A percentile compares a stretch with the other conserved stretches of the same genome.
These are phyloP conservation scores for Phaethornis superciliosus DNA, from an alignment of 2,113 vertebrate genomes.

Conservation along the genomic window DNA sequence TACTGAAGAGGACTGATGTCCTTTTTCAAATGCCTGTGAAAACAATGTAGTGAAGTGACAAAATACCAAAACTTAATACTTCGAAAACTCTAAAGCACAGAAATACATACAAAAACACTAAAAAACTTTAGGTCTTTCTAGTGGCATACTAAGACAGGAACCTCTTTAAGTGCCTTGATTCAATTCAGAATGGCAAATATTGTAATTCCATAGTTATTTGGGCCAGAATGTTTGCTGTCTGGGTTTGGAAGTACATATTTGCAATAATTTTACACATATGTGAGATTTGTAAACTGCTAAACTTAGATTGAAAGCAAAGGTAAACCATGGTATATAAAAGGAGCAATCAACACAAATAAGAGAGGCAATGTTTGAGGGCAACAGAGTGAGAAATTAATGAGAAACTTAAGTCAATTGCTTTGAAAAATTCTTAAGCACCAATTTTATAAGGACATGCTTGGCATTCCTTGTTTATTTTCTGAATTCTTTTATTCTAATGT, in stretches of 20 bases:
- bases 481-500: neutral
- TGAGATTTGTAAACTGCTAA: neutral
- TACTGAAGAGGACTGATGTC: neutral
- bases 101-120: neutral
- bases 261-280: neutral
- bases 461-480: neutral
- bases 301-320: neutral
- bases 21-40: neutral
- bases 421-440: neutral
- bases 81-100: neutral
- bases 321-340: neutral
- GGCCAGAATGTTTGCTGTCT: fast-evolving
- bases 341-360: neutral
- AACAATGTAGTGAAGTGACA: neutral
- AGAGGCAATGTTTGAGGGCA: neutral
- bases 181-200: neutral
- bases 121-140: neutral
- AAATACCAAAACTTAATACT: neutral
- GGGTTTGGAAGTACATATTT: neutral
- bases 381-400: neutral
- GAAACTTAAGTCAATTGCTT: neutral
- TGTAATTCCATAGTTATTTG: neutral
- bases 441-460: neutral
- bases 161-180: neutral
- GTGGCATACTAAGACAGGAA: neutral